Evolutionary conservation across 2,797 vertebrate species (phyloP), one percentile per base, ranked within the genome.

Genomic region (Notolepis coatsorum): DNA sequence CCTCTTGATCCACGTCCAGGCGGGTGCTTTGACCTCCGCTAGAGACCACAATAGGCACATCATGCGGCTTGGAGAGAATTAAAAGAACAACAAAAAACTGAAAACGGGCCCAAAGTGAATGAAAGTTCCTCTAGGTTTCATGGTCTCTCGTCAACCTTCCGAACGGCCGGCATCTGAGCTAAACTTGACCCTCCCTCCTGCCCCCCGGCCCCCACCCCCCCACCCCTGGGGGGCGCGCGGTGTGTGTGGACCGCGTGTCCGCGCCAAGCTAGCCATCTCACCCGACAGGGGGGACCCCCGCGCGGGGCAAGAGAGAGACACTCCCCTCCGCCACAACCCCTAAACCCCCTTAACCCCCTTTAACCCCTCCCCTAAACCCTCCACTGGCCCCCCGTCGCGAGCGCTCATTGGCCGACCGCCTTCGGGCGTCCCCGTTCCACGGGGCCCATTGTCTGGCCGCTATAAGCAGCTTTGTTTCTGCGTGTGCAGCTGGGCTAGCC

Each of bases 401-500:
- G 23, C 76, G 81, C 80, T 88, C 85, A 90, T 90, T 90, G 89
- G 87, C 83, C 81, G 90, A 90, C 88, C 87, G 89, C 90, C 89
- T 91, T 88, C 78, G 82, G 90, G 89, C 90, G 86, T 89, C 87
- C 86, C 81, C 85, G 85, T 88, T 88, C 79, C 87, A 83, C 77
- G 15, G 72, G 84, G 79, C 45, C 87, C 68, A 91, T 91, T 91
- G 90, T 91, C 79, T 87, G 89, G 82, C 51, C 58, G n/a, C 88
- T 73, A 71, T 91, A 90, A 91, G 89, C 85, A 89, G 90, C 90
- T 91, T 91, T 91, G 90, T 91, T 88, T 90, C 88, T 90, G 84
- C 90, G 81, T 90, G 90, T 90, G 90, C 90, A 91, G 90, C 90
- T 91, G 90, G 90, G 85, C 78, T 77, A 79, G 86, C 86, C 82